Conservation (phyloP, 2,797 vertebrate species). For the Momotus momota region DNA sequence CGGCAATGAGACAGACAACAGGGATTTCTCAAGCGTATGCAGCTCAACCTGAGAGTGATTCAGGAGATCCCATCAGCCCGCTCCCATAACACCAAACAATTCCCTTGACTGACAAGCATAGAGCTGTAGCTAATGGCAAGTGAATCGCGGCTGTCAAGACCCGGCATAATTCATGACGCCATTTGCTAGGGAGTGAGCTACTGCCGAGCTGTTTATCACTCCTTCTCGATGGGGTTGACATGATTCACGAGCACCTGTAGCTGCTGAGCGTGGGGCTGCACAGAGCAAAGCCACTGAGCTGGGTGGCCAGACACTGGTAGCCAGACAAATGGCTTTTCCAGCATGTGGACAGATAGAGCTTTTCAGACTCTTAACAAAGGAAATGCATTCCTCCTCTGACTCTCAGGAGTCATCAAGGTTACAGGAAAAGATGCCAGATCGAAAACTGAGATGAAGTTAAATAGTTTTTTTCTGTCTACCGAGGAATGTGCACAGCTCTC, state of each 20-base stretch:
- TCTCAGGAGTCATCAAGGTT: slow-evolving; percentile 65
- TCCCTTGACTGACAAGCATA: slow-evolving; percentile 7
- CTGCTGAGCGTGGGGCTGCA: neutral
- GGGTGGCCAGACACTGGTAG: neutral
- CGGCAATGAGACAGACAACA: neutral
- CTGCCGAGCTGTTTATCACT: slow-evolving; percentile 6
- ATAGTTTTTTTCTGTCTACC: neutral
- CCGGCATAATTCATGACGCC: neutral
- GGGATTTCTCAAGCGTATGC: neutral
- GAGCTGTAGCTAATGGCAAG: slow-evolving; percentile 16
- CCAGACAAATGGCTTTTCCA: slow-evolving; percentile 50
- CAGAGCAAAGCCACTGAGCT: fast-evolving
- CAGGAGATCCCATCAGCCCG: neutral
- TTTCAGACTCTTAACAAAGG: slow-evolving; percentile 60
- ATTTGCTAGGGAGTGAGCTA: neutral
- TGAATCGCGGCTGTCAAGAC: slow-evolving; percentile 12
- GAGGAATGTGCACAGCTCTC: neutral
- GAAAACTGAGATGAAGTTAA: slow-evolving; percentile 51
- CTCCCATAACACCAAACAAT: neutral
- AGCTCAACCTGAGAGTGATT: neutral
- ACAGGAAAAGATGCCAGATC: slow-evolving; percentile 47
- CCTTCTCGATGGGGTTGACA: neutral
- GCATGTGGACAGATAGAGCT: neutral
- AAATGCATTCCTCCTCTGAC: slow-evolving; percentile 38
- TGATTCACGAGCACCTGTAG: slow-evolving; percentile 40